Percentiles rank a stretch among this genome's conserved stretches.
phyloP scores from a whole-genome alignment of 2,888 invertebrate species.

The Alentia gelatinosa region DNA sequence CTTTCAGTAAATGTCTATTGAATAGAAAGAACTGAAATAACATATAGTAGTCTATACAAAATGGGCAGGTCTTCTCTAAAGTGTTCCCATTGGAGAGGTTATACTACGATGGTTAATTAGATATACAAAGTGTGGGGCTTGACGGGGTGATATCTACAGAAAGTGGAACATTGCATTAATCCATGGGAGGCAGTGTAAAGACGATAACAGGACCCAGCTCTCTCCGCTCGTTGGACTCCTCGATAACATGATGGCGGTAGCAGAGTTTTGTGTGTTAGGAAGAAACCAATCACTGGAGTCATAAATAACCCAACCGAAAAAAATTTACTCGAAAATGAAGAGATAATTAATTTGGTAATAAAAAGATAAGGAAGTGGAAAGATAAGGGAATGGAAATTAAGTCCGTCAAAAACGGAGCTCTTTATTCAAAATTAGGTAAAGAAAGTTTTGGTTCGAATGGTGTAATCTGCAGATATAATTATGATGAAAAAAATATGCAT shows the following conservation, averaged over 20 bases:
- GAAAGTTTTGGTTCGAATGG: neutral
- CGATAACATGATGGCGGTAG: neutral
- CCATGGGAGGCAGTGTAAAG: no score
- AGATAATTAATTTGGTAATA: constrained; percentile 1
- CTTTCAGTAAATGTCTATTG: no score
- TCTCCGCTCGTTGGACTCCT: no score
- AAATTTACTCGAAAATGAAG: neutral
- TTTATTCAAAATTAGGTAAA: neutral
- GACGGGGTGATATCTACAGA: no score
- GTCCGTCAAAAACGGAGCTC: neutral
- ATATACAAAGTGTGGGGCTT: no score
- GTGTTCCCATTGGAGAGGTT: no score
- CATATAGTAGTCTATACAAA: no score
- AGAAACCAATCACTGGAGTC: neutral
- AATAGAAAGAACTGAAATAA: no score
- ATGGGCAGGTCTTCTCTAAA: no score
- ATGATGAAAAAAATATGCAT: neutral
- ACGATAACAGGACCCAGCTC: no score
- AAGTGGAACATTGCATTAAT: no score
- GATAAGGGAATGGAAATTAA: constrained; percentile 1
- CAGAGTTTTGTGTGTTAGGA: neutral
- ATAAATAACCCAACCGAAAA: neutral
- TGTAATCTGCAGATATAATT: neutral
- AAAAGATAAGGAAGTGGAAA: constrained; percentile 1
- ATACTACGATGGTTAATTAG: no score